Conservation (phyloP, 2,888 invertebrate species). For the Ischnura elegans region DNA sequence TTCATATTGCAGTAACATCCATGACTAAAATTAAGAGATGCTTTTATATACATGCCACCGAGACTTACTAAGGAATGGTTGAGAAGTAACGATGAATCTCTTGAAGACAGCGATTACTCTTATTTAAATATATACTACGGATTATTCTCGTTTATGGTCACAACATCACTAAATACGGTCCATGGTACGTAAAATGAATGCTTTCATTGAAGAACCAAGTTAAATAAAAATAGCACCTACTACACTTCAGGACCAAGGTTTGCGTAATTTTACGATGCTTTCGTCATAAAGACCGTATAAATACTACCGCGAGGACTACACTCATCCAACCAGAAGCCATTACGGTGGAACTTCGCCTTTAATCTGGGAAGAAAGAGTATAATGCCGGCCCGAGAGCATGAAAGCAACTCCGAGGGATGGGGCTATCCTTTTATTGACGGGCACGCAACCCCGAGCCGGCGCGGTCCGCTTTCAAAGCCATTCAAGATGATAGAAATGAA, state of each 20-base stretch:
- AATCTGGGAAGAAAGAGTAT: neutral
- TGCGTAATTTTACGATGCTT: neutral
- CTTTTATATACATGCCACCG: no score
- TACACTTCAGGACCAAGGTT: neutral
- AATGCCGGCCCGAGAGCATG: neutral
- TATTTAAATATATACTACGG: no score
- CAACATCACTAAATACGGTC: no score
- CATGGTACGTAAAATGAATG: no score
- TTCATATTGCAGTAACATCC: no score
- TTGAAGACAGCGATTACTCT: no score
- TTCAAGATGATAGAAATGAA: constrained; percentile 22
- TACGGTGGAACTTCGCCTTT: neutral
- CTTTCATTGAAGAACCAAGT: no score
- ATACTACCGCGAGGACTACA: neutral
- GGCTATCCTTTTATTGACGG: neutral
- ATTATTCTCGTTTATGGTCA: no score
- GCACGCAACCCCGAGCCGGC: neutral
- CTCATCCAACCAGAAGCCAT: neutral
- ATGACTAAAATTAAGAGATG: no score
- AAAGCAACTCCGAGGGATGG: neutral
- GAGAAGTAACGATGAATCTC: no score
- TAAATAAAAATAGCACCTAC: no score
- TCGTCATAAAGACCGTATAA: neutral
- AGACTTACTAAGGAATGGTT: no score
- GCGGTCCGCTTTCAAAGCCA: neutral